These are phyloP conservation scores for Symphodus melops DNA, from an alignment of 2,113 vertebrate genomes.

Conservation along the genomic window DNA sequence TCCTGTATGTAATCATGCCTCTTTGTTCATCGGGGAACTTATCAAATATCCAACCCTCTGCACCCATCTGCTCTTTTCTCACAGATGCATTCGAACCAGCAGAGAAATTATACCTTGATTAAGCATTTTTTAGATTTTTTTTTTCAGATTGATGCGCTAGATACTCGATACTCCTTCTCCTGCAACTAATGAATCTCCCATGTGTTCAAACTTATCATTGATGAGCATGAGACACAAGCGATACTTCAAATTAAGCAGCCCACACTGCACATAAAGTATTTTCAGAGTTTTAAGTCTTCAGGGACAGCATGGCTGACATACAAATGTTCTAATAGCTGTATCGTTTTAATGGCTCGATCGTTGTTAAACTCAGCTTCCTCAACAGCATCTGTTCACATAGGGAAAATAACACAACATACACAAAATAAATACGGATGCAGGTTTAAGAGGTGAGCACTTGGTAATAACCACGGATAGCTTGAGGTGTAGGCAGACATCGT, in stretches of 20 bases:
- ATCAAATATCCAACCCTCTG: not conserved
- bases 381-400: too few relatives aligned
- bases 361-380: too few relatives aligned
- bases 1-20: conserved; percentile 9
- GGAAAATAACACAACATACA: not conserved
- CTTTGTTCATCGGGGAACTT: not conserved
- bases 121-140: not conserved
- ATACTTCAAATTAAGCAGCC: conserved; percentile 6
- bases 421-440: not conserved
- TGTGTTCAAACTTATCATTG: conserved; percentile 44
- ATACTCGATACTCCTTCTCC: conserved; percentile 23
- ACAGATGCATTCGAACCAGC: not conserved
- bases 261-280: not conserved
- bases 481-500: not conserved
- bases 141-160: conserved; percentile 40
- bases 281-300: not conserved
- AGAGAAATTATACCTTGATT: not conserved
- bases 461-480: conserved; percentile 4
- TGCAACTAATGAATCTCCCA: conserved; percentile 41
- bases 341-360: not conserved
- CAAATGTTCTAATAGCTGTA: not conserved
- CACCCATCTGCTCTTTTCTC: conserved; percentile 17
- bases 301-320: not conserved
- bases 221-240: conserved; percentile 26
- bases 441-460: not conserved